phyloP scores from a whole-genome alignment of 2,888 invertebrate species.

The Drosophila anomalata region DNA sequence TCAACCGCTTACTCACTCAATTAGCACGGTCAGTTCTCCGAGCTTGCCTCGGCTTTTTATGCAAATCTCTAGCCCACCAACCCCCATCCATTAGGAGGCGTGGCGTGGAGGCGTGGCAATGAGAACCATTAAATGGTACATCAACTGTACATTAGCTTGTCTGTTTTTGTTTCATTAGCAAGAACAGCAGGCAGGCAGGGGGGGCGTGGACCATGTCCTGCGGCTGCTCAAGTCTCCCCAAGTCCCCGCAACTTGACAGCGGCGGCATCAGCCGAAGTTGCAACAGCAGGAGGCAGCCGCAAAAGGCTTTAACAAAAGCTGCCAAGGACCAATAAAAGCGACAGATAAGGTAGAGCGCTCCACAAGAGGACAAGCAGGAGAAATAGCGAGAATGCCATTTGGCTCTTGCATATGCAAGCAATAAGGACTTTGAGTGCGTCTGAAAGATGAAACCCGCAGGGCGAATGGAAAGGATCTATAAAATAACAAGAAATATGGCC shows the following conservation, averaged over 20 bases:
- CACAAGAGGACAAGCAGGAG: not conserved
- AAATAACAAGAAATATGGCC: slow-evolving; percentile 42
- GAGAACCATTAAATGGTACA: slow-evolving; percentile 73
- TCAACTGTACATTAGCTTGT: slow-evolving; percentile 79
- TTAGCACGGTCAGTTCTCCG: slow-evolving; percentile 59
- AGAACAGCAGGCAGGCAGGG: slow-evolving; percentile 42
- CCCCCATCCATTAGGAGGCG: slow-evolving; percentile 38
- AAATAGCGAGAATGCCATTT: slow-evolving; percentile 45
- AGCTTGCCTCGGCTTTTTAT: slow-evolving; percentile 58
- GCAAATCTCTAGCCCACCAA: slow-evolving; percentile 58
- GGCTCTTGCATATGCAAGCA: slow-evolving; percentile 55
- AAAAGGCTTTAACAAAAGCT: slow-evolving; percentile 46
- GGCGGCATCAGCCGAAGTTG: slow-evolving; percentile 55
- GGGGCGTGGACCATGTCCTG: slow-evolving; percentile 48
- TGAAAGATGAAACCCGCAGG: slow-evolving; percentile 27
- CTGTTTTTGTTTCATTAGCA: slow-evolving; percentile 78
- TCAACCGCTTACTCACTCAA: slow-evolving; percentile 74
- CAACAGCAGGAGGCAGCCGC: slow-evolving; percentile 48
- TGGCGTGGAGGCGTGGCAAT: slow-evolving; percentile 15
- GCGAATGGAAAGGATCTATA: slow-evolving; percentile 26
- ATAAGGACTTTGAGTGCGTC: slow-evolving; percentile 42
- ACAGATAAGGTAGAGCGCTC: slow-evolving; percentile 12
- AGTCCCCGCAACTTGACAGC: slow-evolving; percentile 64
- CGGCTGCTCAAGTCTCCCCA: slow-evolving; percentile 61
- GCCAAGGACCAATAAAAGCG: slow-evolving; percentile 7